A percentile compares a stretch with the other conserved stretches of the same genome.
These are phyloP conservation scores for Tenthredo distinguenda DNA, from an alignment of 2,888 invertebrate genomes.

Conservation along the genomic window DNA sequence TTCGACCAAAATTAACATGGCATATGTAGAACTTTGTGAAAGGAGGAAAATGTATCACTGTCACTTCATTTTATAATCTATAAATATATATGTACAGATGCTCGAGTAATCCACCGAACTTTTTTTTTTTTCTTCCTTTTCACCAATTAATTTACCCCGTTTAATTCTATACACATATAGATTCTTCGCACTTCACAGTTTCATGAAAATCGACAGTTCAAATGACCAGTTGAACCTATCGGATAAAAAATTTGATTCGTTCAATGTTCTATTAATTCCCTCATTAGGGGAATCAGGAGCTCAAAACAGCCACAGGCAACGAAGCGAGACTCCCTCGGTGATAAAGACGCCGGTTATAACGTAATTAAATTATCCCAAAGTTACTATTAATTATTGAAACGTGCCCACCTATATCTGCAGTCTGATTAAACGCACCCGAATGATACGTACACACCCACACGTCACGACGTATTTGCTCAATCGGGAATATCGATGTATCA, in stretches of 20 bases:
- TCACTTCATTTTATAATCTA: background rate
- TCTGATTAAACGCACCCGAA: background rate
- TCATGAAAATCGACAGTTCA: background rate
- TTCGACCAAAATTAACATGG: background rate
- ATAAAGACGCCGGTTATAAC: background rate
- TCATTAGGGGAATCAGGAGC: background rate
- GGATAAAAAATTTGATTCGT: background rate
- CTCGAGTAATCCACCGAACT: background rate
- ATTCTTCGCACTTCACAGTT: background rate
- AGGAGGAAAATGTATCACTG: background rate
- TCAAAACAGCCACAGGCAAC: constrained; percentile 1
- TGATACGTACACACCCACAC: background rate
- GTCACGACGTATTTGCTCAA: background rate
- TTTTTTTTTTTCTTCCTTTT: background rate
- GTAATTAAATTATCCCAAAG: constrained; percentile 31
- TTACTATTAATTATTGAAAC: constrained; percentile 41
- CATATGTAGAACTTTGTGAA: background rate
- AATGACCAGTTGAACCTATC: background rate
- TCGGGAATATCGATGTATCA: background rate
- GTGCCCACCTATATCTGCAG: background rate
- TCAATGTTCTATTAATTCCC: background rate
- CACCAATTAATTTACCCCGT: background rate
- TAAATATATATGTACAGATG: background rate
- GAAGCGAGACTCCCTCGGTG: background rate
- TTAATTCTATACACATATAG: background rate